phyloP scores from a whole-genome alignment of 2,113 vertebrate species.

The Vidua macroura region DNA sequence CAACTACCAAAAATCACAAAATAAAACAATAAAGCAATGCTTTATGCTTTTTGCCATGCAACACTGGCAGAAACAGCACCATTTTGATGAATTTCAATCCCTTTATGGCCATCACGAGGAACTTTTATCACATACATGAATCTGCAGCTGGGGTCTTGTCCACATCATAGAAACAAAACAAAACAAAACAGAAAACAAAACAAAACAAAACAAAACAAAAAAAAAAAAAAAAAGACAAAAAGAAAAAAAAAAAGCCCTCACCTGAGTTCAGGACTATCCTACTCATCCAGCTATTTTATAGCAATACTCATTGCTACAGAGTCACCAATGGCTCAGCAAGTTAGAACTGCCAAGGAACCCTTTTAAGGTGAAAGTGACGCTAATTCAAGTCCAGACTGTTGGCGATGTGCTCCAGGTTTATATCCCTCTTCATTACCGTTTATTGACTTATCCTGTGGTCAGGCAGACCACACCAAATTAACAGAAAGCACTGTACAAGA shows the following conservation, averaged over 20 bases:
- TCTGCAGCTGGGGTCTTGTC: neutral
- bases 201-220: too few relatives aligned
- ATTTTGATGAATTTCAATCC: neutral
- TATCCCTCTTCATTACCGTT: neutral
- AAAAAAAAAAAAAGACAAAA: neutral
- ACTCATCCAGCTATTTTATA: neutral
- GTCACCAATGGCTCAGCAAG: neutral
- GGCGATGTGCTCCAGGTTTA: neutral
- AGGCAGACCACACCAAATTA: neutral
- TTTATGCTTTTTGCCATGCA: neutral
- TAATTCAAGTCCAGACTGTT: neutral
- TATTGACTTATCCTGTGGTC: neutral
- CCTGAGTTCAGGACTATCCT: neutral
- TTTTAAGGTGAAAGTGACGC: neutral
- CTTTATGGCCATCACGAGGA: neutral
- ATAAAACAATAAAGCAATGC: neutral
- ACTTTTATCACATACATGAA: neutral
- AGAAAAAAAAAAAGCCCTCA: neutral
- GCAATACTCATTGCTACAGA: neutral
- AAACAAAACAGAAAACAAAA: too few relatives aligned
- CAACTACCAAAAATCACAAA: neutral
- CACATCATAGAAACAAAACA: neutral
- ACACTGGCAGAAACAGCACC: neutral
- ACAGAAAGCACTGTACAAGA: neutral
- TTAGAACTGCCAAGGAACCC: neutral